These are phyloP conservation scores for Entelurus aequoreus DNA, from an alignment of 2,113 vertebrate species.

Conservation along the genomic window DNA sequence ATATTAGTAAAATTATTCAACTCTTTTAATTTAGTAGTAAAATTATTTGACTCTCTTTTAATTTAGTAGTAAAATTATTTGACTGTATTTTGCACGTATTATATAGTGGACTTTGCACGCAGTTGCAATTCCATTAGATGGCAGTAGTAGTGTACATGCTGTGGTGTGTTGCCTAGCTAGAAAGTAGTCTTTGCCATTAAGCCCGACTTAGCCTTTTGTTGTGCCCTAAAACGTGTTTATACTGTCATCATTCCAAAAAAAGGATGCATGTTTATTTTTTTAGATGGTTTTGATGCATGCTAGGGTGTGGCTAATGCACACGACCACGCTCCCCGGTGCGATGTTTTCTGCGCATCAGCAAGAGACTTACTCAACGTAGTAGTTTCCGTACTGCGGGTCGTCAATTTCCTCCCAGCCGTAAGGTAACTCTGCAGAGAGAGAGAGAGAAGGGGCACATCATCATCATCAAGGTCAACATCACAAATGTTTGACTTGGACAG, in stretches of 20 bases:
- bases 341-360: conserved; percentile 12
- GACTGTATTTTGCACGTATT: too few relatives aligned
- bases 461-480: conserved; percentile 1
- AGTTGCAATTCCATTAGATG: too few relatives aligned
- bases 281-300: conserved; percentile 39
- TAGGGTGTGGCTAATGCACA: conserved; percentile 26
- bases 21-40: too few relatives aligned
- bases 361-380: conserved; percentile 94
- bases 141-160: too few relatives aligned
- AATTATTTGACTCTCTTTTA: too few relatives aligned
- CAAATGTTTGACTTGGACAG: conserved; percentile 9
- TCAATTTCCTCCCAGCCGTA: conserved; percentile 99
- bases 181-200: too few relatives aligned
- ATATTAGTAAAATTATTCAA: too few relatives aligned
- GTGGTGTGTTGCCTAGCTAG: too few relatives aligned
- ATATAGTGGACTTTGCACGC: too few relatives aligned
- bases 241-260: not conserved
- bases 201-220: too few relatives aligned
- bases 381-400: conserved; percentile 94
- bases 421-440: conserved; percentile 81
- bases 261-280: conserved; percentile 36
- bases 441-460: not conserved
- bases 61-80: too few relatives aligned
- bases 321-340: conserved; percentile 17
- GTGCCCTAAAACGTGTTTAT: too few relatives aligned